Conservation (phyloP, 1,140 invertebrate species). For the Leptopilina clavipes region DNA sequence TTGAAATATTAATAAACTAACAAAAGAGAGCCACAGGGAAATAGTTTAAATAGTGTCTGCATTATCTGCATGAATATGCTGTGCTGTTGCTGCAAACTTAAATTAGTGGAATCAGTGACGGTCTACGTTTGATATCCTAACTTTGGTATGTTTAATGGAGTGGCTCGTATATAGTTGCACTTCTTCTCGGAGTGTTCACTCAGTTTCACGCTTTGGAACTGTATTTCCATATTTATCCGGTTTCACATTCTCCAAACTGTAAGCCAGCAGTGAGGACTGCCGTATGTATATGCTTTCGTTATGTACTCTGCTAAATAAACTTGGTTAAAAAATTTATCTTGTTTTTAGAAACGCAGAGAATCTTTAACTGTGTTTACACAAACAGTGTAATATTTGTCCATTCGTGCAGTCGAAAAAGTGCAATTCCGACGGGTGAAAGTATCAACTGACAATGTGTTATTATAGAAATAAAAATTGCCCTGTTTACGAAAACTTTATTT, state of each 20-base stretch:
- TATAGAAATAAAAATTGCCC: too few species aligned
- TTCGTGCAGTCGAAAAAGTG: too few species aligned
- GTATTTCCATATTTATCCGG: slow-evolving; percentile 13
- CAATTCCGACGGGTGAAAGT: too few species aligned
- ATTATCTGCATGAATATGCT: too few species aligned
- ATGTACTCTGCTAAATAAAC: slow-evolving; percentile 3
- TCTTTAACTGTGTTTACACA: neutral
- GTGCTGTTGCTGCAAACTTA: neutral
- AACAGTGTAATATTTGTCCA: too few species aligned
- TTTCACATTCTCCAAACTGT: neutral
- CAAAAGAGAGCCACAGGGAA: too few species aligned
- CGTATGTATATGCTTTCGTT: neutral
- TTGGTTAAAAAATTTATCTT: neutral
- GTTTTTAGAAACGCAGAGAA: neutral
- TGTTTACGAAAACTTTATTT: neutral
- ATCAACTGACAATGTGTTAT: too few species aligned
- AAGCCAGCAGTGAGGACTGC: neutral
- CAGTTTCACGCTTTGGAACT: neutral
- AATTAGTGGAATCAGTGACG: slow-evolving; percentile 1
- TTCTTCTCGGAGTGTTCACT: slow-evolving; percentile 7
- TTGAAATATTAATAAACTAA: too few species aligned
- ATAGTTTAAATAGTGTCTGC: too few species aligned
- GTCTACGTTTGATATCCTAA: neutral
- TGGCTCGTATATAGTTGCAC: neutral
- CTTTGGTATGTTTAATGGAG: slow-evolving; percentile 12